Percentiles rank a stretch among this genome's conserved stretches.
phyloP scores from a whole-genome alignment of 2,888 invertebrate species.

The Megamerina dolium region DNA sequence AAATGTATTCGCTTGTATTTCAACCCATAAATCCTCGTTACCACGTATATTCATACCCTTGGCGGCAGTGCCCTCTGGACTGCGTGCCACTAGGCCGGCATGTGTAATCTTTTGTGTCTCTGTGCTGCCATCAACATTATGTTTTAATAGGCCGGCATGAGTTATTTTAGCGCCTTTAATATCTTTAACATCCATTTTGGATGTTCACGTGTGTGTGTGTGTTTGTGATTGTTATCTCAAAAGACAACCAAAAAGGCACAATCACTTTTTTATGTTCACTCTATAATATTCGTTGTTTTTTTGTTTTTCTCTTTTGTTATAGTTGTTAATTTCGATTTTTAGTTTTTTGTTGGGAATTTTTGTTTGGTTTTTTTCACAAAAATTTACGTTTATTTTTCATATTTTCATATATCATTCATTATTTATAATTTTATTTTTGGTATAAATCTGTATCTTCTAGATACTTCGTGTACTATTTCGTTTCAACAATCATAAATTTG shows the following conservation, averaged over 20 bases:
- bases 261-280: neutral
- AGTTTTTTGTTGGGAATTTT: too few relatives aligned
- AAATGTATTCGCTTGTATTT: conserved; percentile 93
- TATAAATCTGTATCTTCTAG: too few relatives aligned
- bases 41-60: conserved; percentile 93
- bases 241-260: neutral
- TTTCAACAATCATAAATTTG: too few relatives aligned
- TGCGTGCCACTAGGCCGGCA: conserved; percentile 80
- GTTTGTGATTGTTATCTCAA: neutral
- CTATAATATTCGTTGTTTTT: neutral
- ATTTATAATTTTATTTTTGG: too few relatives aligned
- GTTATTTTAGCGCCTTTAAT: conserved; percentile 54
- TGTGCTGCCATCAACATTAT: conserved; percentile 56
- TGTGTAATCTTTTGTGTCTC: conserved; percentile 60
- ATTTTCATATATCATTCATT: too few relatives aligned
- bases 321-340: conserved; percentile 7
- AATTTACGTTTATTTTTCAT: conserved; percentile 7
- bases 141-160: conserved; percentile 56
- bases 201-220: neutral
- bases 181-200: conserved; percentile 48
- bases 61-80: conserved; percentile 90
- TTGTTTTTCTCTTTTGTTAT: conserved; percentile 12
- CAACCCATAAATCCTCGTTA: conserved; percentile 92
- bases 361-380: too few relatives aligned
- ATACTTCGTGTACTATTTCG: too few relatives aligned